Evolutionary conservation across 2,113 vertebrate species (phyloP).

Genomic region (Scopus umbretta): DNA sequence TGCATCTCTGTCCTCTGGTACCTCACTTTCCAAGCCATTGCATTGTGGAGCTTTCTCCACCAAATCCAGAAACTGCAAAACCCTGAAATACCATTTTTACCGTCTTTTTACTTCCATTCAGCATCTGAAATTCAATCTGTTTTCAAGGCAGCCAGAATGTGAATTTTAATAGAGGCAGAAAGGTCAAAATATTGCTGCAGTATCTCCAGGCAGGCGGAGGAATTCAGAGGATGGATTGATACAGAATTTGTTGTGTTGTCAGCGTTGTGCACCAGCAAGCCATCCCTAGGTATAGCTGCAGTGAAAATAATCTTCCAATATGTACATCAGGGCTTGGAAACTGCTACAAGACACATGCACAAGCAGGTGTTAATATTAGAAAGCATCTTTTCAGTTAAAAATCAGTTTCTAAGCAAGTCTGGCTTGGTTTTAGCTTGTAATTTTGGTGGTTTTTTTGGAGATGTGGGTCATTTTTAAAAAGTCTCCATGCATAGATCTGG

Average conservation of each 20-base stretch:
- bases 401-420: neutral
- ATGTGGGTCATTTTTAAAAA: neutral
- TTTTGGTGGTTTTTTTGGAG: neutral
- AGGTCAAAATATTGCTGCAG: neutral
- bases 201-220: neutral
- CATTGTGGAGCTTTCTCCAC: fast-evolving
- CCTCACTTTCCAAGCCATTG: neutral
- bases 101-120: neutral
- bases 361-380: neutral
- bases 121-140: neutral
- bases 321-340: neutral
- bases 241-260: neutral
- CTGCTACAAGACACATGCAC: neutral
- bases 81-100: neutral
- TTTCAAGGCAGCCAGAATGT: neutral
- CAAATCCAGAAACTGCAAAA: neutral
- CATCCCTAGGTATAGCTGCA: neutral
- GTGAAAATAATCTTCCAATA: neutral
- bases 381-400: neutral
- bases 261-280: fast-evolving
- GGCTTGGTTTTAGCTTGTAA: neutral
- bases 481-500: neutral
- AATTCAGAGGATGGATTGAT: neutral
- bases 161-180: neutral
- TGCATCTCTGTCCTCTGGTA: neutral